Conservation (phyloP, 2,888 invertebrate genomes). For the Ormyrus rosae region DNA sequence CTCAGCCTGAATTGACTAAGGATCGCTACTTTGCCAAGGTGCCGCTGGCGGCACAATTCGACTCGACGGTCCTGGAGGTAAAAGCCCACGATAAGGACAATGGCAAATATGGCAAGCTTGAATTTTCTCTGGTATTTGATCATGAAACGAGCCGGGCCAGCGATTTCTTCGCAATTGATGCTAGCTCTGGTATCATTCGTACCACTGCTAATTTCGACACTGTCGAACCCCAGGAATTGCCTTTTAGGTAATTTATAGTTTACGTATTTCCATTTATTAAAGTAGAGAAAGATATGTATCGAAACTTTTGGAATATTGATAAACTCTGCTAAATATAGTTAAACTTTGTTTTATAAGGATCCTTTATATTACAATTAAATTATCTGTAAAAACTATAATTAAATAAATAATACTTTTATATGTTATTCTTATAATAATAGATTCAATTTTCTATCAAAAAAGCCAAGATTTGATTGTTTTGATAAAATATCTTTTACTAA, state of each 20-base stretch:
- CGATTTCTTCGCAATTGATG: slow-evolving; percentile 85
- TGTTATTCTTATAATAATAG: too few species aligned
- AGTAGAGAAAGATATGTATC: too few species aligned
- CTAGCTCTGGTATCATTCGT: slow-evolving; percentile 85
- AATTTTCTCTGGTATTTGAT: slow-evolving; percentile 77
- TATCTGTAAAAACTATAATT: too few species aligned
- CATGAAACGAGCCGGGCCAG: slow-evolving; percentile 63
- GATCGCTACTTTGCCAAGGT: slow-evolving; percentile 89
- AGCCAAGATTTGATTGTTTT: too few species aligned
- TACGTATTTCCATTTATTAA: not conserved
- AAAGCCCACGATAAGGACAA: slow-evolving; percentile 92
- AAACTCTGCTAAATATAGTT: too few species aligned
- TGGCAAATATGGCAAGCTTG: slow-evolving; percentile 87
- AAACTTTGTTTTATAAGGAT: too few species aligned
- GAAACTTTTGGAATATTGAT: too few species aligned
- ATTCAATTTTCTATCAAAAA: too few species aligned
- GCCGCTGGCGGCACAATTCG: slow-evolving; percentile 84
- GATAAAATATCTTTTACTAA: too few species aligned
- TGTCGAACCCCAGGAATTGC: slow-evolving; percentile 80
- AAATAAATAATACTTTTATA: too few species aligned
- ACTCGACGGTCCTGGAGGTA: slow-evolving; percentile 87
- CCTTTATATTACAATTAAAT: too few species aligned
- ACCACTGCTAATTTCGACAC: slow-evolving; percentile 86
- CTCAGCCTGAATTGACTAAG: slow-evolving; percentile 79
- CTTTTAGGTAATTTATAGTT: slow-evolving; percentile 79